Base-by-base conservation (phyloP, 2,888 invertebrate species). In the Nomada fucata region DNA sequence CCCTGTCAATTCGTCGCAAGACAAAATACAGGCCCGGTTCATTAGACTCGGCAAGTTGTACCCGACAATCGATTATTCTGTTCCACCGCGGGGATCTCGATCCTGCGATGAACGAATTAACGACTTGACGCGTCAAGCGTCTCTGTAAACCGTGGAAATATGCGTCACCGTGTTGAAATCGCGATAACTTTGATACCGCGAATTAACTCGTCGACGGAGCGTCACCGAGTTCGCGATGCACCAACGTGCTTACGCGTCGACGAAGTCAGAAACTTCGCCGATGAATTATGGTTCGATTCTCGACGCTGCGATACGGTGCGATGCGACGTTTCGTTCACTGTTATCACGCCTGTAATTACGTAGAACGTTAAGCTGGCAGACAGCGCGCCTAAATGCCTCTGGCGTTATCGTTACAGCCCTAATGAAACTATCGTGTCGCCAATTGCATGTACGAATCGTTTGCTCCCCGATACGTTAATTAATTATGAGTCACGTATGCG, bases 361-460 rank as follows among this genome's bases (percentile, higher is more conserved):
- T 36, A 79, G 82, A 29, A 69, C 76, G 79, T 61, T 70, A 53
- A 64, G 36, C 60, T n/a, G 15, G 23, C 2, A 36, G 50, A 4
- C 36, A 11, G n/a, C 50, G 47, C 29, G 55, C 26, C 55, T 47
- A 52, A 71, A 64, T 55, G 71, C 77, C 59, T 36, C 59, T 47
- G 23, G 63, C 50, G 53, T 59, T 76, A 75, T 79, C 79, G 67
- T 72, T 53, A 42, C 36, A 52, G 65, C 71, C 71, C 71, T 82
- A 71, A 82, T 73, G 74, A 78, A 78, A 82, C 77, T 55, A 71
- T 77, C 61, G 67, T 50, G 71, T 72, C 79, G 67, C 65, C 82
- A 63, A 75, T 79, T 73, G 60, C 70, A 47, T 52, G n/a, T 47
- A 42, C 59, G 69, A 73, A 77, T 57, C 78, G 72, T 78, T 78